Evolutionary conservation across 1,140 invertebrate genomes (phyloP).

Genomic region (Drosophila nigrodunni): DNA sequence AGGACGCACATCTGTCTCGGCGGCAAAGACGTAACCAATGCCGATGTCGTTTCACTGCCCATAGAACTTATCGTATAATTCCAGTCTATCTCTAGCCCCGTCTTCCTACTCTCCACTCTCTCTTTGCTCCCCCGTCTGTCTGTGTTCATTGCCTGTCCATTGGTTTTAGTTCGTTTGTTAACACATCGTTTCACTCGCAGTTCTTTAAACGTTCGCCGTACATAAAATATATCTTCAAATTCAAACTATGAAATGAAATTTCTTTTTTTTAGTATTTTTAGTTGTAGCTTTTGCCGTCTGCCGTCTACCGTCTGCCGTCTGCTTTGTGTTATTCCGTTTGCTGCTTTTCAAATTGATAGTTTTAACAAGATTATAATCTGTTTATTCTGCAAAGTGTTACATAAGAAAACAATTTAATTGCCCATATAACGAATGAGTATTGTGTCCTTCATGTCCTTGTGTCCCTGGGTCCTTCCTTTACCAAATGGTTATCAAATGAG

Average conservation of each 20-base stretch:
- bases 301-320: neutral
- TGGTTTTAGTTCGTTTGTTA: constrained; percentile 54
- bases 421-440: constrained; percentile 57
- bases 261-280: constrained; percentile 28
- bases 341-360: constrained; percentile 66
- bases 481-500: constrained; percentile 4
- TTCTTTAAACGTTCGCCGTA: constrained; percentile 21
- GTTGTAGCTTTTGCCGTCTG: neutral
- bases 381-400: constrained; percentile 68
- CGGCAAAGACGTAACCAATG: neutral
- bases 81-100: constrained; percentile 41
- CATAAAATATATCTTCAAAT: constrained; percentile 5
- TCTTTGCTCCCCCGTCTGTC: neutral
- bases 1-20: constrained; percentile 54
- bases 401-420: constrained; percentile 60
- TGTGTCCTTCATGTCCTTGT: constrained; percentile 60
- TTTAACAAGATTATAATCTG: constrained; percentile 76
- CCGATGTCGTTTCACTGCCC: constrained; percentile 5
- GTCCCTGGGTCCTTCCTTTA: constrained; percentile 40
- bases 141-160: constrained; percentile 16
- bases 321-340: neutral
- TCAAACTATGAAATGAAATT: neutral
- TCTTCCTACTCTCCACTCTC: constrained; percentile 1
- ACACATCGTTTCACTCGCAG: constrained; percentile 54
- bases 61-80: constrained; percentile 60